These are phyloP conservation scores for Furcula furcula DNA, from an alignment of 2,888 invertebrate species.

Conservation along the genomic window DNA sequence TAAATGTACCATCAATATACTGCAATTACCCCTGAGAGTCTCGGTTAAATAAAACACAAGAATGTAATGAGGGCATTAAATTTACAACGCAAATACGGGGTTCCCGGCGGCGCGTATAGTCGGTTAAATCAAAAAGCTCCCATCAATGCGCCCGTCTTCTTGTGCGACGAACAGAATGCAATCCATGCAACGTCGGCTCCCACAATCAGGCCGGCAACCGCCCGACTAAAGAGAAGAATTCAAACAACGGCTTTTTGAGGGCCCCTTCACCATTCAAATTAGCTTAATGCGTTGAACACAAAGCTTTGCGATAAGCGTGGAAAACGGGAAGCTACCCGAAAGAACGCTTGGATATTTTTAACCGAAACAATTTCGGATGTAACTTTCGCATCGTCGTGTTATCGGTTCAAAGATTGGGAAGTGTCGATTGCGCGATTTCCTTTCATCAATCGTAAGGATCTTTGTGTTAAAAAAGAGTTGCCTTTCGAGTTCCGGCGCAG, in stretches of 20 bases:
- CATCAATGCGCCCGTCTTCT: conserved; percentile 65
- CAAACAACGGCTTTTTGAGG: conserved; percentile 75
- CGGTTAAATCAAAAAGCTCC: conserved; percentile 60
- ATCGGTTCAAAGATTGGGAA: conserved; percentile 30
- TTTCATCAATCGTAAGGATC: conserved; percentile 36
- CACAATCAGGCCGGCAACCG: conserved; percentile 66
- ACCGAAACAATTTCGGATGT: conserved; percentile 45
- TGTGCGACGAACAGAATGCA: conserved; percentile 69
- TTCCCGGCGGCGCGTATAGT: conserved; percentile 36
- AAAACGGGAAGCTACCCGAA: conserved; percentile 53
- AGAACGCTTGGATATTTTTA: conserved; percentile 53
- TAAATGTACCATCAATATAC: conserved; percentile 27
- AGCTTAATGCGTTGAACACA: conserved; percentile 77
- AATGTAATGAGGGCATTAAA: conserved; percentile 49
- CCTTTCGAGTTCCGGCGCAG: conserved; percentile 63
- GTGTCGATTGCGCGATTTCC: conserved; percentile 38
- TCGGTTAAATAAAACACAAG: conserved; percentile 35
- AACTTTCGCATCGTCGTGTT: conserved; percentile 29
- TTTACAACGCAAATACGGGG: conserved; percentile 44
- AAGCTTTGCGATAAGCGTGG: conserved; percentile 73
- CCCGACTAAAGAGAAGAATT: conserved; percentile 70
- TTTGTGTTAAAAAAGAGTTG: conserved; percentile 56
- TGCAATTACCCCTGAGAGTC: conserved; percentile 29
- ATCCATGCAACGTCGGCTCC: conserved; percentile 60
- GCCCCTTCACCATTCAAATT: conserved; percentile 77